phyloP scores from a whole-genome alignment of 2,113 vertebrate genomes.

The Neolamprologus cancellatus region DNA sequence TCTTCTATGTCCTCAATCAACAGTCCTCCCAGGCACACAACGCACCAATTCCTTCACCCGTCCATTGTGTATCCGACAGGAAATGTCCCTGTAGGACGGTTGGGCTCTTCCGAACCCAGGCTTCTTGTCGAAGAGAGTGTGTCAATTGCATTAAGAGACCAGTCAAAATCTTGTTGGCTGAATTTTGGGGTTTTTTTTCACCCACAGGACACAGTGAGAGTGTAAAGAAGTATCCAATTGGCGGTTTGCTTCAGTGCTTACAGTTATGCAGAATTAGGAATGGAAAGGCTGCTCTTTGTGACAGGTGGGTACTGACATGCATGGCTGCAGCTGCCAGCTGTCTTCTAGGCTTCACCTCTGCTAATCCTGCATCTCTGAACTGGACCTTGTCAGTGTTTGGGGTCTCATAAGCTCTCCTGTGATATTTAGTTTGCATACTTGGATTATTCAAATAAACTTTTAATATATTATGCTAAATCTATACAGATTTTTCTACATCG shows the following conservation, averaged over 20 bases:
- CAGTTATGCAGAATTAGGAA: background rate
- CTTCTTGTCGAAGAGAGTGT: background rate
- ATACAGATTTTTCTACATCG: background rate
- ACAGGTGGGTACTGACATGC: background rate
- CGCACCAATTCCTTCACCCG: background rate
- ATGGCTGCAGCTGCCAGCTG: background rate
- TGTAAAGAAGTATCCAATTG: background rate
- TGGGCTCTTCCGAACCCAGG: background rate
- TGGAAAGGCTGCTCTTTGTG: background rate
- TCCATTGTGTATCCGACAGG: background rate
- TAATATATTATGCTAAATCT: background rate
- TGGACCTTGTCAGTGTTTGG: background rate
- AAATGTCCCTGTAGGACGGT: accelerated
- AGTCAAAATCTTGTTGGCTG: background rate
- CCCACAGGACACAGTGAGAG: background rate
- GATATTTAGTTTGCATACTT: background rate
- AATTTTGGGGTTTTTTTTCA: accelerated
- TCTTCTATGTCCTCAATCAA: background rate
- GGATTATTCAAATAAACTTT: background rate
- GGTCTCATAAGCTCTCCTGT: background rate
- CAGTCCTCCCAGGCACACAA: background rate
- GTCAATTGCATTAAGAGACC: background rate
- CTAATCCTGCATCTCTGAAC: background rate
- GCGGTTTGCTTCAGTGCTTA: background rate
- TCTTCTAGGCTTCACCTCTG: background rate